phyloP scores from a whole-genome alignment of 30 jellyfish, hydroid and myxozoan genomes.

The Pelagia noctiluca region DNA sequence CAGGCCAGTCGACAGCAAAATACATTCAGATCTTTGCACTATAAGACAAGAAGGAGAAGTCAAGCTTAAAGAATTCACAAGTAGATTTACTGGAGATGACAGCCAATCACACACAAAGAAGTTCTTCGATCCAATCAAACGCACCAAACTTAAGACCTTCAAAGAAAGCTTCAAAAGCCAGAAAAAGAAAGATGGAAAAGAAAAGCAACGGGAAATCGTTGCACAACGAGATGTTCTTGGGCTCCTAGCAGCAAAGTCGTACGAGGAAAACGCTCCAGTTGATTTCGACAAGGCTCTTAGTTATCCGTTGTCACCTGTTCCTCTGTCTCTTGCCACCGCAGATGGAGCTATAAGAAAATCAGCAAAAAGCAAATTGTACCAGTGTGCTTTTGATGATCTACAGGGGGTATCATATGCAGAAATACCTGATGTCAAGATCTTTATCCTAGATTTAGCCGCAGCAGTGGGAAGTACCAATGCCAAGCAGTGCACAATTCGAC shows the following conservation, averaged over 20 bases:
- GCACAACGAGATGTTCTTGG: slow-evolving; percentile 24
- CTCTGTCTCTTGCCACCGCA: slow-evolving; percentile 25
- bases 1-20: not conserved
- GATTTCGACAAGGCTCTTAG: slow-evolving; percentile 30
- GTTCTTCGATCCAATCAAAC: slow-evolving; percentile 20
- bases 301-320: slow-evolving; percentile 26
- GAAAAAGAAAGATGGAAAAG: slow-evolving; percentile 6
- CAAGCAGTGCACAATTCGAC: slow-evolving; percentile 25
- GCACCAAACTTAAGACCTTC: not conserved
- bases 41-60: not conserved
- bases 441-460: slow-evolving; percentile 33
- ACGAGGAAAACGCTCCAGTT: not conserved
- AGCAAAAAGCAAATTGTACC: slow-evolving; percentile 28
- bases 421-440: slow-evolving; percentile 15
- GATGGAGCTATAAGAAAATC: slow-evolving; percentile 41
- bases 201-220: not conserved
- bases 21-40: not conserved
- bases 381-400: slow-evolving; percentile 22
- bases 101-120: not conserved
- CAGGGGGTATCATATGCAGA: slow-evolving; percentile 21
- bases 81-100: not conserved
- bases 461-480: slow-evolving; percentile 31
- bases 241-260: slow-evolving; percentile 14
- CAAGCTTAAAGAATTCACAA: not conserved
- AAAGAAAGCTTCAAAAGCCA: not conserved